Evolutionary conservation across 2,888 invertebrate genomes (phyloP).

Genomic region (Xanthia icteritia): DNA sequence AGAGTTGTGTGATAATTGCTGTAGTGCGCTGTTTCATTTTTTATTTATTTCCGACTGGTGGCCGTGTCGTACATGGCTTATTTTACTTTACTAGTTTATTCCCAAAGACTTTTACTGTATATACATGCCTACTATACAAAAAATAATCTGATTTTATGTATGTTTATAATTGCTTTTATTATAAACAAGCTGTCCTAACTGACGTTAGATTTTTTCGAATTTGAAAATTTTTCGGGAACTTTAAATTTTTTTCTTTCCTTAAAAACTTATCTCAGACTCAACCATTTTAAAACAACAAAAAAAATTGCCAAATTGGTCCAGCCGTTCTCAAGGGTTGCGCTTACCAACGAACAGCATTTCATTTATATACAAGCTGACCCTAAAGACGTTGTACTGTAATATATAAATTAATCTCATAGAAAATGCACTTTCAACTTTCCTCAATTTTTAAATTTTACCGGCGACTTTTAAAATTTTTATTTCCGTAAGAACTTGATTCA

Average conservation of each 20-base stretch:
- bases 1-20: background rate
- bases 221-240: too few relatives aligned
- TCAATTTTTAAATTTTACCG: rapidly evolving
- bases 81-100: background rate
- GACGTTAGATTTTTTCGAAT: too few relatives aligned
- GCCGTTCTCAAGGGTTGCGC: too few relatives aligned
- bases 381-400: too few relatives aligned
- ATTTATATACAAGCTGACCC: too few relatives aligned
- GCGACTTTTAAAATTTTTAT: background rate
- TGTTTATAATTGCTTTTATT: background rate
- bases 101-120: background rate
- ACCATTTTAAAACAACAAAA: background rate
- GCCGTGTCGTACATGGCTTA: background rate
- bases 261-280: too few relatives aligned
- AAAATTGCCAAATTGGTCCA: background rate
- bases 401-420: too few relatives aligned
- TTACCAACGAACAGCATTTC: too few relatives aligned
- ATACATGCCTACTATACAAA: background rate
- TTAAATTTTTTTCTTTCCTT: background rate
- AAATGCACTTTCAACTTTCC: background rate
- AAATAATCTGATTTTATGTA: background rate
- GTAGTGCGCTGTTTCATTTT: background rate
- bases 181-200: background rate
- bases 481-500: too few relatives aligned
- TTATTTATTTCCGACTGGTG: background rate